Percentiles rank a stretch among this genome's conserved stretches.
Conservation (phyloP, 2,888 invertebrate genomes). For the Ypsolopha sequella region DNA sequence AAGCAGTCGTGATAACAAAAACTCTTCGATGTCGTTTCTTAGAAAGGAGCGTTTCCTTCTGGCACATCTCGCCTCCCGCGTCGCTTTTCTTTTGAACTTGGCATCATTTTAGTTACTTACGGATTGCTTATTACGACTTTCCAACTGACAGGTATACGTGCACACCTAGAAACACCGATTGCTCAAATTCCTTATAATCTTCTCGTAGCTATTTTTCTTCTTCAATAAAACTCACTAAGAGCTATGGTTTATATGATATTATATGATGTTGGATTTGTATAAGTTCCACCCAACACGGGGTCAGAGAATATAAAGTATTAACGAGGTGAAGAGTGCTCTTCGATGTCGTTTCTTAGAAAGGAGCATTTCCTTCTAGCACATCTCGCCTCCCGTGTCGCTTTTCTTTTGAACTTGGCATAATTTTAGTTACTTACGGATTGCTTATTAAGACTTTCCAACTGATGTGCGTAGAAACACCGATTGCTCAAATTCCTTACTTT, state of each 20-base stretch:
- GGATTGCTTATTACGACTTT: background rate
- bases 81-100: slow-evolving; percentile 11
- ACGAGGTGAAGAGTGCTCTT: too few relatives aligned
- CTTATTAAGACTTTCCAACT: background rate
- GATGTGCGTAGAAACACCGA: background rate
- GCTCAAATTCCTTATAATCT: too few relatives aligned
- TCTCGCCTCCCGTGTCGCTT: slow-evolving; percentile 3
- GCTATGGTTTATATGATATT: too few relatives aligned
- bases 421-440: background rate
- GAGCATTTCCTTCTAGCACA: slow-evolving; percentile 16
- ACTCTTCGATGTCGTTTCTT: slow-evolving; percentile 9
- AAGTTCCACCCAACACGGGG: too few relatives aligned
- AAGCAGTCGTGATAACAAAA: background rate
- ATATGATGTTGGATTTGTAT: too few relatives aligned
- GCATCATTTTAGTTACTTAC: slow-evolving; percentile 3
- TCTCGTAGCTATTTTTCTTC: too few relatives aligned
- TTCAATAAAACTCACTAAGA: too few relatives aligned
- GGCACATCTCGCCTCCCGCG: background rate
- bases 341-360: slow-evolving; percentile 17
- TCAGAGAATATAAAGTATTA: too few relatives aligned
- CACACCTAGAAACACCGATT: background rate
- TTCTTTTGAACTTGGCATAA: slow-evolving; percentile 11
- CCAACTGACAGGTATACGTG: background rate
- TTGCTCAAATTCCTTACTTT: background rate
- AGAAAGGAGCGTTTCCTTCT: slow-evolving; percentile 21